phyloP scores from a whole-genome alignment of 2,797 vertebrate genomes.

The Fratercula arctica region DNA sequence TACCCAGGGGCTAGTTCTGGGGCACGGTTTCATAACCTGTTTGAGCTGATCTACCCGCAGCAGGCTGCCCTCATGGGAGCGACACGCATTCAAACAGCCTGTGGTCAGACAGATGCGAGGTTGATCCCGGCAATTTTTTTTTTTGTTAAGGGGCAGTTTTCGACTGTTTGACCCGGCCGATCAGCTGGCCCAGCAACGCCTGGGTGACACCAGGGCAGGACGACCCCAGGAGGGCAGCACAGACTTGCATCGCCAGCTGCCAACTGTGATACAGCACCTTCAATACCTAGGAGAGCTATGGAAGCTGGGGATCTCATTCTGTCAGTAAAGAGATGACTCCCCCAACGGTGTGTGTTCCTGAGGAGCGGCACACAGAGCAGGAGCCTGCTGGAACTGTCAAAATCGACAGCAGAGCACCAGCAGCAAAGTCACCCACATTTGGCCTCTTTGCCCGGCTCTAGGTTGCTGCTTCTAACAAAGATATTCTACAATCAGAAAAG shows the following conservation, averaged over 20 bases:
- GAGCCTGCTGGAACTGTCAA: not conserved
- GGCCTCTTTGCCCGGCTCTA: not conserved
- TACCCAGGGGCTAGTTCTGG: not conserved
- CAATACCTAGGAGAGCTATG: not conserved
- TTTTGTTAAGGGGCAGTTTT: not conserved
- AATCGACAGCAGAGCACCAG: not conserved
- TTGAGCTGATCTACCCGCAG: not conserved
- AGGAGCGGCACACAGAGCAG: not conserved
- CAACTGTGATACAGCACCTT: not conserved
- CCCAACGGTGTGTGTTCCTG: accelerated
- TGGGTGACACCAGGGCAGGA: not conserved
- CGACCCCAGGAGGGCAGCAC: accelerated
- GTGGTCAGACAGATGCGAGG: not conserved
- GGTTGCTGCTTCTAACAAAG: not conserved
- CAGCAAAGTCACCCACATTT: not conserved
- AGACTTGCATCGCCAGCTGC: not conserved
- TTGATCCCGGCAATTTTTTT: accelerated
- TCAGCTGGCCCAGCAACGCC: not conserved
- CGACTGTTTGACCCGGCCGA: not conserved
- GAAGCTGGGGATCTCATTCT: not conserved
- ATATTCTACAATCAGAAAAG: not conserved
- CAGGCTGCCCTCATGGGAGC: not conserved
- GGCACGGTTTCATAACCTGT: not conserved
- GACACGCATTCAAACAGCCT: not conserved
- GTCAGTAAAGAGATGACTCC: not conserved